phyloP scores from a whole-genome alignment of 2,113 vertebrate genomes.

The Nothobranchius kuhntae region DNA sequence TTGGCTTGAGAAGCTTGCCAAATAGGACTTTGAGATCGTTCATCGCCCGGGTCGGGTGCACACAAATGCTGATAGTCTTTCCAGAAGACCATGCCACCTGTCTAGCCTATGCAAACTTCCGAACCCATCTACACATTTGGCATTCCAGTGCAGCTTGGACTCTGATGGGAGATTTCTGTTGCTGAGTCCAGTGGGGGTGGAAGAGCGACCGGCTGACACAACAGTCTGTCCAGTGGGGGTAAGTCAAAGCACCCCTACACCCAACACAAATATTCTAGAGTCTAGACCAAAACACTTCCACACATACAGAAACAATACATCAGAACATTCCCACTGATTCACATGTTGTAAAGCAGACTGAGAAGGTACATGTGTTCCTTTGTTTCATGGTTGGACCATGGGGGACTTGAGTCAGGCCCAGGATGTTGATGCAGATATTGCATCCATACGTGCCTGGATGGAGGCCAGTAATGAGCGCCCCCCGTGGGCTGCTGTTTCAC shows the following conservation, averaged over 20 bases:
- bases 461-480: not conserved
- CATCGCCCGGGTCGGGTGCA: constrained; percentile 16
- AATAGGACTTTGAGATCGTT: constrained; percentile 40
- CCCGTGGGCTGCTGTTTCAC: no score
- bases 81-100: not conserved
- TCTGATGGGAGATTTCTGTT: not conserved
- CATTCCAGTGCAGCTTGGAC: not conserved
- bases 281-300: not conserved
- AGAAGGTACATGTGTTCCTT: not conserved
- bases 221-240: not conserved
- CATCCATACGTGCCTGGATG: constrained; percentile 19
- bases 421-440: constrained; percentile 15
- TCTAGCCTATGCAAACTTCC: constrained; percentile 31
- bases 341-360: not conserved
- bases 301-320: not conserved
- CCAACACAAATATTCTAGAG: not conserved
- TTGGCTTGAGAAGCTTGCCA: constrained; percentile 14
- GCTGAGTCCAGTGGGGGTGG: not conserved
- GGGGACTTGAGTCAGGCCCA: constrained; percentile 23
- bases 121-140: not conserved
- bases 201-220: not conserved
- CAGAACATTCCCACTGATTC: not conserved
- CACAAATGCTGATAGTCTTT: constrained; percentile 1
- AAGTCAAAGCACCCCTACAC: no score
- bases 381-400: constrained; percentile 1